Evolutionary conservation across 2,113 vertebrate species (phyloP), one percentile per base, ranked within the genome.

Genomic region (Corvus moneduloides): DNA sequence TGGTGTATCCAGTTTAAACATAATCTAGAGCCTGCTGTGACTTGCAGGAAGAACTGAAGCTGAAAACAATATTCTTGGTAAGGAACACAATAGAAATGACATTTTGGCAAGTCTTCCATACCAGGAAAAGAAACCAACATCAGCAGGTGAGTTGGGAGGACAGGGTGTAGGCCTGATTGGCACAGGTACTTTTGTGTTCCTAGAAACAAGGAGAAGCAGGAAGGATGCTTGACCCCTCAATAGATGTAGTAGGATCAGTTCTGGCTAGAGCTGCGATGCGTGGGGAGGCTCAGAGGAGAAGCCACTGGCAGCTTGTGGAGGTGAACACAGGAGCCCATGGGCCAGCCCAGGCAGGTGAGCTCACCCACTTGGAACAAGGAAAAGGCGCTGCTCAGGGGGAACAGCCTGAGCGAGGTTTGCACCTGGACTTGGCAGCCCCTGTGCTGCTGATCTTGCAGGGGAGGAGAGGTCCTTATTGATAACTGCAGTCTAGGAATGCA

Each of bases 281-380:
- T 1, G 1, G 26, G 37, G 24, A n/a, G 2, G 3, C 54, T 72
- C 27, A 62, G 76, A 71, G 37, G 33, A 77, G 52, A 51, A 46
- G 49, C 16, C 3, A 1, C 44, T 48, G 72, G 64, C 64, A 54
- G 64, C 58, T 51, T 1, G 1, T 19, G 5, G 49, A 73, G 54
- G 21, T 43, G 33, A 44, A 12, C 5, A 0, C 28, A 41, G 87
- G 51, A 82, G 7, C 11, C 49, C 33, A 5, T 0, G 0, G 35
- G 68, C 74, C 75, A 61, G 27, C 37, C 54, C 3, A 0, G 58
- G 62, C 16, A 80, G 76, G 73, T 64, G 54, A 76, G 58, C 18
- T 91, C 63, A 35, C 24, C 24, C 62, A 26, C 58, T 22, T 46
- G 1, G 6, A 52, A 8, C 0, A 0, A 83, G 44, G 33, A 81